phyloP scores from a whole-genome alignment of 1,140 invertebrate genomes.

The Drosophila persimilis region DNA sequence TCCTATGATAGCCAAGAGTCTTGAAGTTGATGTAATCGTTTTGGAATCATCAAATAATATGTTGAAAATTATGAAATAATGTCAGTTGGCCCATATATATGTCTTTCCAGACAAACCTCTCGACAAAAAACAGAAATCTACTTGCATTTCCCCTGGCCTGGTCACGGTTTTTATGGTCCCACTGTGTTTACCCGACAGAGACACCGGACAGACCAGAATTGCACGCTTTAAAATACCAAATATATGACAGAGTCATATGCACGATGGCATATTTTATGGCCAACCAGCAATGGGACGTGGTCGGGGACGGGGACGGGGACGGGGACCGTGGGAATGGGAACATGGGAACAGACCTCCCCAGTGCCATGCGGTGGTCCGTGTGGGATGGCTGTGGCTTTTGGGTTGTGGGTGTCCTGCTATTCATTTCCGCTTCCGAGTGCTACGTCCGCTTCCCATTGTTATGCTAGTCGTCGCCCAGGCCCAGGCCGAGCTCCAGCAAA shows the following conservation, averaged over 20 bases:
- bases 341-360: background rate
- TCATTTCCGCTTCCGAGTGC: slow-evolving; percentile 73
- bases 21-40: no score
- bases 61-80: no score
- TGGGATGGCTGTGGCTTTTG: slow-evolving; percentile 23
- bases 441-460: slow-evolving; percentile 66
- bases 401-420: slow-evolving; percentile 64
- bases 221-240: slow-evolving; percentile 27
- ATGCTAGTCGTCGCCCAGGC: slow-evolving; percentile 25
- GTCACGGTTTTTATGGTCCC: slow-evolving; percentile 9
- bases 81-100: no score
- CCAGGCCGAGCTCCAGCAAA: no score
- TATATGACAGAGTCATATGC: slow-evolving; percentile 16
- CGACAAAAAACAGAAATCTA: no score
- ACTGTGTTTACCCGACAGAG: slow-evolving; percentile 16
- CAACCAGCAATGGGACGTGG: background rate
- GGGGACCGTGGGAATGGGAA: background rate
- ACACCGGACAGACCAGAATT: slow-evolving; percentile 14
- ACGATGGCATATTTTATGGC: slow-evolving; percentile 27
- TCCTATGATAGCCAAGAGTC: no score
- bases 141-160: background rate
- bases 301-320: background rate
- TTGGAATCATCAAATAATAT: no score
- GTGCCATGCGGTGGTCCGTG: slow-evolving; percentile 8
- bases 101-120: no score